Conservation (phyloP, 2,113 vertebrate species). For the Thunnus thynnus region DNA sequence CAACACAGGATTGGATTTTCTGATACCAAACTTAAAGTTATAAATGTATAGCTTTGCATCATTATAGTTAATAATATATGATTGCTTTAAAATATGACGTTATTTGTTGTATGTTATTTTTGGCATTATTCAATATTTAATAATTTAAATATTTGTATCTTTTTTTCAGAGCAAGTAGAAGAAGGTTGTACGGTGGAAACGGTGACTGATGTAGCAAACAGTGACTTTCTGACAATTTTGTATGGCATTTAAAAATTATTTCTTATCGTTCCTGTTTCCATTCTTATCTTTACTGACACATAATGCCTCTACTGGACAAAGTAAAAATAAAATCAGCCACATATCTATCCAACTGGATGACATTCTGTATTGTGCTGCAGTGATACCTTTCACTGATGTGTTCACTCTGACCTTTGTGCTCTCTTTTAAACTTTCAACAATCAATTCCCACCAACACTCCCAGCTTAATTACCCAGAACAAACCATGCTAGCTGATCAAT, state of each 20-base stretch:
- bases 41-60: no score
- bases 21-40: background rate
- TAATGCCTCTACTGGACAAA: background rate
- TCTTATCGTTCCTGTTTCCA: accelerated
- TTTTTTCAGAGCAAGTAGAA: background rate
- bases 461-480: constrained; percentile 68
- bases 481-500: constrained; percentile 61
- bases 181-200: no score
- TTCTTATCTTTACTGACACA: background rate
- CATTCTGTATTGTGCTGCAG: background rate
- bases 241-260: background rate
- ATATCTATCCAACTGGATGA: background rate
- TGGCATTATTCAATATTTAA: no score
- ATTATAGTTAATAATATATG: background rate
- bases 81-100: background rate
- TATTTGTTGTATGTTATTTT: no score
- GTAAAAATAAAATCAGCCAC: background rate
- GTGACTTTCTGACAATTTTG: background rate
- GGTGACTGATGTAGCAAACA: background rate
- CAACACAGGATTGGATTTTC: background rate
- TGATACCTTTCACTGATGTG: background rate
- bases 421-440: constrained; percentile 58
- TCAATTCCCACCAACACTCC: constrained; percentile 50
- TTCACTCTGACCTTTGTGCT: constrained; percentile 57
- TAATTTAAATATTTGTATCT: no score